These are phyloP conservation scores for Sphenodon punctatus DNA, from an alignment of 2,797 vertebrate genomes.

Conservation along the genomic window DNA sequence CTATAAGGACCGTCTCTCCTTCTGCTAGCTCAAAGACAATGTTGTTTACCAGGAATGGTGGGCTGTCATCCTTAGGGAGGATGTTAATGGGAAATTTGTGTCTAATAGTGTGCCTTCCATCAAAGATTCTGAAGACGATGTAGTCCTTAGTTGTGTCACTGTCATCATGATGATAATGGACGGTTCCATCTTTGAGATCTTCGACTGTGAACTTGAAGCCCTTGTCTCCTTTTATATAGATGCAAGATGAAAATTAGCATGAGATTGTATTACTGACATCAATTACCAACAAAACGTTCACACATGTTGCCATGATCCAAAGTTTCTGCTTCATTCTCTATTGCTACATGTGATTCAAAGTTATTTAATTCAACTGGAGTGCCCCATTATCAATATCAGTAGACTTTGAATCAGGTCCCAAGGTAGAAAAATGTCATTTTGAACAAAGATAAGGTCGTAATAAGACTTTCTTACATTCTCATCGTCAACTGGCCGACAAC, in stretches of 20 bases:
- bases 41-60: constrained; percentile 76
- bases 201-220: constrained; percentile 80
- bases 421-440: constrained; percentile 70
- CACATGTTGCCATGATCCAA: constrained; percentile 65
- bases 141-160: constrained; percentile 77
- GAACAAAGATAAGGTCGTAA: constrained; percentile 53
- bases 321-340: constrained; percentile 70
- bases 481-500: constrained; percentile 44
- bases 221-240: constrained; percentile 78
- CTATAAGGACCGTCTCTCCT: constrained; percentile 41
- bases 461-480: constrained; percentile 48
- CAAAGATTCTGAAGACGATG: constrained; percentile 78
- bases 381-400: constrained; percentile 58
- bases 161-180: constrained; percentile 78
- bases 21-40: constrained; percentile 70
- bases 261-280: constrained; percentile 76
- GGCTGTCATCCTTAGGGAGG: constrained; percentile 78
- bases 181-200: constrained; percentile 73
- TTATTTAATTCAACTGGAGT: constrained; percentile 52
- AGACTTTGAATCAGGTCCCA: constrained; percentile 41
- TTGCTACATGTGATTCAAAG: constrained; percentile 36
- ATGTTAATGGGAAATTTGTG: constrained; percentile 76
- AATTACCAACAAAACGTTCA: constrained; percentile 77
- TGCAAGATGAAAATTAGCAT: constrained; percentile 68
- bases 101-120: constrained; percentile 76